Evolutionary conservation across 1,140 invertebrate genomes (phyloP), one percentile per base, ranked within the genome.

Genomic region (Cephus cinctus): DNA sequence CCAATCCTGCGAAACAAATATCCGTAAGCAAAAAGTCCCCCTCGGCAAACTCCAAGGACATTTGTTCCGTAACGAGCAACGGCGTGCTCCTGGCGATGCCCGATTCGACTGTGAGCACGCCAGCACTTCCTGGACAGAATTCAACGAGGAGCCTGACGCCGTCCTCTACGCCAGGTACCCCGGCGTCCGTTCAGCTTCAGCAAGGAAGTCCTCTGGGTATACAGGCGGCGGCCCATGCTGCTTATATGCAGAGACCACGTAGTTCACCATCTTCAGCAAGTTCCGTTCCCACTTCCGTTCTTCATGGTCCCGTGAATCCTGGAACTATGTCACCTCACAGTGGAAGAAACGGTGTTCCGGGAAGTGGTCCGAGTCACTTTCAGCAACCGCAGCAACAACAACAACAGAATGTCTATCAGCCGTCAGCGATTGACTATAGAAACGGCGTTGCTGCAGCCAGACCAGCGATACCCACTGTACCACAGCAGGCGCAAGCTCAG

Each of bases 81-180:
- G 75, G 69, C 2, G 73, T 73, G 0, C 44, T 76, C 0, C 18
- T 75, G 4, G 70, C 71, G 0, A 70, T 77, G 61, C 75, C 74
- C 1, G 78, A 79, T 27, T 74, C 72, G 0, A 77, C 76, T 1
- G 73, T 76, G 2, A 65, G 65, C 11, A 76, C 73, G 5, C 71
- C 71, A 1, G 56, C 57, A 2, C 40, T 75, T 1, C 59, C 72
- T 1, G 68, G 67, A 8, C 77, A 75, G 46, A 79, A 76, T 58
- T 80, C 78, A 0, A 78, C 80, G 9, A 78, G 83, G 16, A 84
- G 80, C 54, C 61, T 86, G 2, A 86, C 85, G 1, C 83, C 83
- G 0, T 84, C 83, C 0, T 83, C 82, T 0, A 83, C 84, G 5
- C 83, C 84, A 1, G 80, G 81, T 4, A 84, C 84, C 2, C 81